Base-by-base conservation (phyloP, 2,888 invertebrate genomes). In the Papilio elwesi region DNA sequence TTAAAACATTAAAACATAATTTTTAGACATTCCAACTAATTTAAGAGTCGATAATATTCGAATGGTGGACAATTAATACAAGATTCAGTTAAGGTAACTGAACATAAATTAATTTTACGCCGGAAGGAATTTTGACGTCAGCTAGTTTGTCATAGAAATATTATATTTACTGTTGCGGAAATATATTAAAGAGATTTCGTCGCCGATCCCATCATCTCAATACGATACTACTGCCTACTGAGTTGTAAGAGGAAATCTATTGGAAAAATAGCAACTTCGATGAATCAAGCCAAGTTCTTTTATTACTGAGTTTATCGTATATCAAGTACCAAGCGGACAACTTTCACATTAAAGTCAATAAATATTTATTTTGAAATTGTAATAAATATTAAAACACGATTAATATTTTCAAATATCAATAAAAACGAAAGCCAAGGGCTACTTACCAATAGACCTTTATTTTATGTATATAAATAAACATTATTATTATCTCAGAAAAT, bases 191-290 rank as follows among this genome's bases (percentile, higher is more conserved):
- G n/a, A 15, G 53, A 71, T 67, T 67, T 15, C 69, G 68, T 69
- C 66, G 51, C 52, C 55, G 57, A 47, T 66, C 75, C 72, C 70
- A 74, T 74, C 75, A 76, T 75, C 70, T 75, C 74, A 67, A 70
- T 66, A 66, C 62, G 49, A 67, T 67, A 75, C 87, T 85, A 86
- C 85, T 85, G 84, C 81, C 82, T 80, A 86, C 83, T 83, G 85
- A 86, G 82, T 83, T 86, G 85, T 82, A 84, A 79, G 83, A 82
- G 83, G 83, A 88, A 91, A 91, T 91, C 87, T 89, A 87, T 89
- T 77, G 91, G 89, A 91, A 91, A 88, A 89, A 87, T 86, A 85
- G 83, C 80, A 82, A 75, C 83, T 83, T 84, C 85, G 85, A 85
- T 77, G 80, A 82, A 80, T 82, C 87, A 87, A 89, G 87, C 89